Percentiles rank a stretch among this genome's conserved stretches.
phyloP scores from a whole-genome alignment of 2,113 vertebrate genomes.

The Dicentrarchus labrax region DNA sequence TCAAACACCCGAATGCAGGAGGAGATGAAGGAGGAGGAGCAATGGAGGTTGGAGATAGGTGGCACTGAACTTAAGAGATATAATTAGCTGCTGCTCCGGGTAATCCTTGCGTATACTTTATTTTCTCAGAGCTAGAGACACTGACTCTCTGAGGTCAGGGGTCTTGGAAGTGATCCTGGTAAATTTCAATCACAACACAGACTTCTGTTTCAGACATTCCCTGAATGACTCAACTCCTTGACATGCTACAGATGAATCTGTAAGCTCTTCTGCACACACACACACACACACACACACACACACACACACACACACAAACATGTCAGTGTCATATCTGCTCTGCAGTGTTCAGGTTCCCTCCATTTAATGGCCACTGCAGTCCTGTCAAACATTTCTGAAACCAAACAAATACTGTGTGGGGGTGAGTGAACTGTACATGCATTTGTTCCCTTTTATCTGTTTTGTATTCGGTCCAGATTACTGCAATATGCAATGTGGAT shows the following conservation, averaged over 20 bases:
- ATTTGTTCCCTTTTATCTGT: slow-evolving; percentile 54
- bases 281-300: slow-evolving; percentile 28
- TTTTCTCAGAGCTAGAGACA: slow-evolving; percentile 50
- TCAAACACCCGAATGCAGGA: slow-evolving; percentile 39
- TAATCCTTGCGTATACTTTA: slow-evolving; percentile 59
- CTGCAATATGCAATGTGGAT: slow-evolving; percentile 69
- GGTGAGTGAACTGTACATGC: slow-evolving; percentile 56
- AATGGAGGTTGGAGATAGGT: slow-evolving; percentile 23
- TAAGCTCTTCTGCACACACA: slow-evolving; percentile 37
- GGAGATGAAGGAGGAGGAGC: slow-evolving; percentile 31
- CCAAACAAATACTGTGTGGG: slow-evolving; percentile 45
- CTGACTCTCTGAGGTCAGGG: slow-evolving; percentile 60
- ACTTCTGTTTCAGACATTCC: slow-evolving; percentile 69
- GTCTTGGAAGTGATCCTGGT: slow-evolving; percentile 70
- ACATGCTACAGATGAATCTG: slow-evolving; percentile 62
- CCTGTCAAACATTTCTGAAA: slow-evolving; percentile 44
- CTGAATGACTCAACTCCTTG: slow-evolving; percentile 69
- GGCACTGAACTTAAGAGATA: slow-evolving; percentile 39
- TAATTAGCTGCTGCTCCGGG: slow-evolving; percentile 71
- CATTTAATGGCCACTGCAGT: slow-evolving; percentile 61
- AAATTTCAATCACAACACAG: slow-evolving; percentile 60
- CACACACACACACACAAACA: slow-evolving; percentile 27
- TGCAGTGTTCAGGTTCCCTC: slow-evolving; percentile 58
- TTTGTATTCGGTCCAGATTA: slow-evolving; percentile 74
- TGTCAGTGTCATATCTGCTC: slow-evolving; percentile 51